Evolutionary conservation across 1,140 invertebrate species (phyloP), one percentile per base, ranked within the genome.

Genomic region (Apis florea): DNA sequence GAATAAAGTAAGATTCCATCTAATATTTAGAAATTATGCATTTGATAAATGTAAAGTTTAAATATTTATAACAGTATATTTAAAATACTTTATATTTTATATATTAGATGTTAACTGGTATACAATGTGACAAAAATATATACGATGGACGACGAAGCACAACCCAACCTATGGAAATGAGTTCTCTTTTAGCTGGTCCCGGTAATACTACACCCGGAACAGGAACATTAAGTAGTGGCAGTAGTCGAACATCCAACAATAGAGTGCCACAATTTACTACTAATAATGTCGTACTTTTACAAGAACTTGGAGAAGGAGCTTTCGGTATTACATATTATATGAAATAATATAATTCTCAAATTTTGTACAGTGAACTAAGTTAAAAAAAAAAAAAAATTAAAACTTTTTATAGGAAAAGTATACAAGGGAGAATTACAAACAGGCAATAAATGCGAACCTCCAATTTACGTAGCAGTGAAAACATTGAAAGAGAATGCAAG

Each of bases 251-350:
- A 83, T 95, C 94, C 19, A 94, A 95, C 82, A 95, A 94, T 11
- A 94, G 95, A 92, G 95, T 97, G 85, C 95, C 95, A 88, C 96
- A 95, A 83, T 98, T 95, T 94, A 95, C 95, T 2, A 93, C 96
- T 75, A 96, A 96, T 67, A 97, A 97, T 90, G 96, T 99, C 0
- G 95, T 96, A 79, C 99, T 99, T 90, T 94, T 98, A 56, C 97
- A 99, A 92, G 98, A 99, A 92, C 93, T 99, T 4, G 98, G 98
- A 56, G 98, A 99, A 95, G 98, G 98, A 47, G 98, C 98, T 68
- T 99, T 99, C 94, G 98, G 98, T 40, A 40, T 40, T 40, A 40
- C 31, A 40, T 94, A 95, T n/a, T 95, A 91, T 92, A 79, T 70
- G 70, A 58, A 64, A 61, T 24, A 47, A n/a, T 31, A 72, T 24